Evolutionary conservation across 2,888 invertebrate species (phyloP).

Genomic region (Chymomyza procnemis): DNA sequence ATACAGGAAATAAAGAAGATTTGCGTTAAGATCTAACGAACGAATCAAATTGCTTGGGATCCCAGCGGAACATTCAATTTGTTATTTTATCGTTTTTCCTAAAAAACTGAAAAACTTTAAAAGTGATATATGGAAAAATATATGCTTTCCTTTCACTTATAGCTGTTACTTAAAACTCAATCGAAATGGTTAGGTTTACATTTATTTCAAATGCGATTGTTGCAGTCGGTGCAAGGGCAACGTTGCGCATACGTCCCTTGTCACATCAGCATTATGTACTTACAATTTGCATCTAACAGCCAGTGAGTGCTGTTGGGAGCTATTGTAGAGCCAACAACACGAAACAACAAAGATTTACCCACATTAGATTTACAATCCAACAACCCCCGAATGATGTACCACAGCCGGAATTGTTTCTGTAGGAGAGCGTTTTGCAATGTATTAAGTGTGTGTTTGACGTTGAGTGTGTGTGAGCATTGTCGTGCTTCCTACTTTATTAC

Average conservation of each 20-base stretch:
- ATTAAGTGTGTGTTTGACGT: background rate
- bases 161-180: too few species aligned
- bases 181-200: background rate
- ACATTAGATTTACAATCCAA: background rate
- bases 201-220: too few species aligned
- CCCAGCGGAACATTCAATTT: too few species aligned
- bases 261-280: background rate
- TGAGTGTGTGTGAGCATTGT: background rate
- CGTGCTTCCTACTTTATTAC: conserved; percentile 65
- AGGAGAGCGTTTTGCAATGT: background rate
- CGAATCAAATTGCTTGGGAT: too few species aligned
- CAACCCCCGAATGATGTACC: background rate
- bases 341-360: background rate
- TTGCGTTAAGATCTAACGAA: too few species aligned
- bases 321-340: background rate
- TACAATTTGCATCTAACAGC: background rate
- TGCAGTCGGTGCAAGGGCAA: background rate
- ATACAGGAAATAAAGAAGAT: too few species aligned
- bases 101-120: too few species aligned
- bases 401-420: background rate
- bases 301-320: background rate
- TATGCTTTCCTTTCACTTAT: too few species aligned
- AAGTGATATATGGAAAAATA: too few species aligned
- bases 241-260: background rate
- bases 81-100: too few species aligned